Conservation (phyloP, 2,113 vertebrate species). For the Hoplias malabaricus region DNA sequence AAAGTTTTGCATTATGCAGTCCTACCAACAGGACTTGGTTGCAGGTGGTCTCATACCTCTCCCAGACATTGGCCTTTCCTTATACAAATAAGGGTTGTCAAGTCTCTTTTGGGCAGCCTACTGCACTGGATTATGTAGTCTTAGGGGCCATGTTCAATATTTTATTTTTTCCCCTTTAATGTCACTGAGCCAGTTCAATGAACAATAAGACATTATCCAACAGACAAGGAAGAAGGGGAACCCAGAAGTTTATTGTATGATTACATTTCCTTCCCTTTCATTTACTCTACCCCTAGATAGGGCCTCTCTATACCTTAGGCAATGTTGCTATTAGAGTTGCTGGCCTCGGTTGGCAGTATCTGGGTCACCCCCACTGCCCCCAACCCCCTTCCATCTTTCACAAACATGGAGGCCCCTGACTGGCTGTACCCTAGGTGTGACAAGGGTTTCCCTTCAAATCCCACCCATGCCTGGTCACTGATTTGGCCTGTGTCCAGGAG, state of each 20-base stretch:
- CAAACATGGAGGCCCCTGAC: constrained; percentile 15
- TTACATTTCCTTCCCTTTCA: neutral
- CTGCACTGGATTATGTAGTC: neutral
- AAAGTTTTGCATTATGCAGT: neutral
- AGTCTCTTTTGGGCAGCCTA: neutral
- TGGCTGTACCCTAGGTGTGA: constrained; percentile 21
- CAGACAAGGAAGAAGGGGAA: neutral
- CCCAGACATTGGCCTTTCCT: neutral
- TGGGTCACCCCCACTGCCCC: constrained; percentile 19
- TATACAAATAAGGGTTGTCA: neutral
- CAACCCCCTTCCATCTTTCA: neutral
- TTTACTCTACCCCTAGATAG: neutral
- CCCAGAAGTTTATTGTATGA: no score
- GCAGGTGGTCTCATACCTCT: neutral
- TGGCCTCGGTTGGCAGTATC: constrained; percentile 30
- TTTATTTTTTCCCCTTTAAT: neutral
- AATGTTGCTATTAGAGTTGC: constrained; percentile 25
- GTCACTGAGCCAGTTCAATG: neutral
- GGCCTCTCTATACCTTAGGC: constrained; percentile 7
- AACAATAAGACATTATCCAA: neutral
- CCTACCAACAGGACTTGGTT: neutral
- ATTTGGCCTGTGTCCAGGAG: neutral
- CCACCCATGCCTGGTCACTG: neutral
- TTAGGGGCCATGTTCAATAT: neutral
- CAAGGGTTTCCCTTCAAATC: constrained; percentile 2